phyloP scores from a whole-genome alignment of 2,797 vertebrate species.

The Megaceryle alcyon region DNA sequence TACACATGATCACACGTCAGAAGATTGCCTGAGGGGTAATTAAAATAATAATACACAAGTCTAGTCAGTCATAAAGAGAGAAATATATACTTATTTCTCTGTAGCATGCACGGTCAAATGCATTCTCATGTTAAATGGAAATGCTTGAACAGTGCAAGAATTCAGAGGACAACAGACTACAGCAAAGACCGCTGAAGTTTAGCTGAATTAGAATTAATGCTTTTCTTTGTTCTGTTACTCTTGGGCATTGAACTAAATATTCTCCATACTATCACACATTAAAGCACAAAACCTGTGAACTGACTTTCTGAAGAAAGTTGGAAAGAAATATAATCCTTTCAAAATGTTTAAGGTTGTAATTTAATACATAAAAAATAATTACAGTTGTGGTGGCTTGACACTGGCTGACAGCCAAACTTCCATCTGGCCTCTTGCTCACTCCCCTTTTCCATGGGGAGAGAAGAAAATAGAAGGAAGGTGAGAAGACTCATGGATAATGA shows the following conservation, averaged over 20 bases:
- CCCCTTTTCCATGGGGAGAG: not conserved
- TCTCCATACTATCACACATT: constrained; percentile 42
- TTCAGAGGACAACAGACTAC: constrained; percentile 19
- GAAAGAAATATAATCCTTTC: constrained; percentile 16
- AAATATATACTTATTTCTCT: constrained; percentile 5
- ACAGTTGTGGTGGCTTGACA: not conserved
- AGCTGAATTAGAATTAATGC: constrained; percentile 57
- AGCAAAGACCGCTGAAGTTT: constrained; percentile 53
- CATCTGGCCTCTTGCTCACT: not conserved
- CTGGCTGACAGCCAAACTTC: not conserved
- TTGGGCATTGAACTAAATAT: constrained; percentile 42
- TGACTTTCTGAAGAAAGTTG: constrained; percentile 42
- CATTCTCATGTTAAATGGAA: constrained; percentile 28
- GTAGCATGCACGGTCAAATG: constrained; percentile 4
- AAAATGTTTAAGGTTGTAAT: not conserved
- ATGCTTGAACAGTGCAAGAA: constrained; percentile 41
- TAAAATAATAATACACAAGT: constrained; percentile 70
- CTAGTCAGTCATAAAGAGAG: constrained; percentile 31
- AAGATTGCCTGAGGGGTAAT: constrained; percentile 72
- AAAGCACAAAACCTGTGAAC: constrained; percentile 53
- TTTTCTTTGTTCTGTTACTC: constrained; percentile 36
- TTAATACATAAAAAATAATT: not conserved
- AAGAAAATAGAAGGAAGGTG: not conserved
- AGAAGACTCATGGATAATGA: not conserved
- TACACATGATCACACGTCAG: constrained; percentile 48